phyloP scores from a whole-genome alignment of 2,797 vertebrate genomes.

The Alauda arvensis region DNA sequence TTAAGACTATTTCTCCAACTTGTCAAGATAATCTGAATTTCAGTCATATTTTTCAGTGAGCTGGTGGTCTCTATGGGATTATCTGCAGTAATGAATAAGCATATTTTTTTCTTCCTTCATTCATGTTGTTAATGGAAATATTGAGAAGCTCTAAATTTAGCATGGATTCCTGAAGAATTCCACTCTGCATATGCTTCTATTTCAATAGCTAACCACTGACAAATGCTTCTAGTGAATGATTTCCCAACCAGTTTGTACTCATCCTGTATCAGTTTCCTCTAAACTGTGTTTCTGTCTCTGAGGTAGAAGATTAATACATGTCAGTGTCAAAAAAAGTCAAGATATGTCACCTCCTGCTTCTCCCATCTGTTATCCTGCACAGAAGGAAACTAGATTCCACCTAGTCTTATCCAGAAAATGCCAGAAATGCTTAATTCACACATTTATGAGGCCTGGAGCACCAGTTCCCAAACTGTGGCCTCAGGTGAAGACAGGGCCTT shows the following conservation, averaged over 20 bases:
- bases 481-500: background rate
- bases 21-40: slow-evolving; percentile 5
- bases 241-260: background rate
- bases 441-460: background rate
- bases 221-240: background rate
- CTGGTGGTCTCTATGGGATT: background rate
- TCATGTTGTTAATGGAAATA: background rate
- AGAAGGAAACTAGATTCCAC: slow-evolving; percentile 23
- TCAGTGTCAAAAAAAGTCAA: background rate
- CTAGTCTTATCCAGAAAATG: background rate
- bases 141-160: background rate
- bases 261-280: background rate
- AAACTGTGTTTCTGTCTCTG: background rate
- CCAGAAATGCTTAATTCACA: background rate
- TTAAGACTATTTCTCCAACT: background rate
- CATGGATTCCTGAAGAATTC: background rate
- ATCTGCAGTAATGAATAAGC: background rate
- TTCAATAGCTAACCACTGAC: background rate
- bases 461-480: background rate
- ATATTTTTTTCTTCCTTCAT: background rate
- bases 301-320: background rate
- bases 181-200: background rate
- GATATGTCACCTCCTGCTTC: slow-evolving; percentile 40
- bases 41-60: background rate
- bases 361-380: slow-evolving; percentile 37